A percentile compares a stretch with the other conserved stretches of the same genome.
These are phyloP conservation scores for Myripristis jacobus DNA, from an alignment of 2,797 vertebrate species.

Conservation along the genomic window DNA sequence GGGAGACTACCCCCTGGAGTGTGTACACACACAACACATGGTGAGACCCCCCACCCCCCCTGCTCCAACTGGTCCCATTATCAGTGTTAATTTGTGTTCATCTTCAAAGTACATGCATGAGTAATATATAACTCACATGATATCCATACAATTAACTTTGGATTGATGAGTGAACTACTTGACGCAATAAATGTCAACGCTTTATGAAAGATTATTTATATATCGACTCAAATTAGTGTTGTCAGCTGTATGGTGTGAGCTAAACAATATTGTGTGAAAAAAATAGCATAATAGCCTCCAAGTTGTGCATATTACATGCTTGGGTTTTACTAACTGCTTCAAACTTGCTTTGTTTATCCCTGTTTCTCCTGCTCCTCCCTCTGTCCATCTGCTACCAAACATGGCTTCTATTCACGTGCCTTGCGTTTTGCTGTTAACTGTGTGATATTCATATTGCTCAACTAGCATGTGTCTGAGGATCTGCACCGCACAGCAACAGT, in stretches of 20 bases:
- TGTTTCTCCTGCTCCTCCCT: slow-evolving; percentile 3
- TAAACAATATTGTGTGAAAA: slow-evolving; percentile 10
- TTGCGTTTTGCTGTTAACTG: slow-evolving; percentile 61
- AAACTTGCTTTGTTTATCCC: slow-evolving; percentile 33
- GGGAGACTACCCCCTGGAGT: slow-evolving; percentile 96
- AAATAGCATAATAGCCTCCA: not conserved
- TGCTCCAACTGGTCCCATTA: no score
- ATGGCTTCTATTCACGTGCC: slow-evolving; percentile 27
- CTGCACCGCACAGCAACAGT: slow-evolving; percentile 71
- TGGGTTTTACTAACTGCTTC: slow-evolving; percentile 64
- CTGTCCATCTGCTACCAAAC: slow-evolving; percentile 49
- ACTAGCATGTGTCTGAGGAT: slow-evolving; percentile 83
- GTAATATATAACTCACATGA: not conserved
- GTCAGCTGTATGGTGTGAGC: not conserved
- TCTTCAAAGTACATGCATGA: not conserved
- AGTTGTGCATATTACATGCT: slow-evolving; percentile 1
- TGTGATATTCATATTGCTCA: slow-evolving; percentile 87
- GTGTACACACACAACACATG: slow-evolving; percentile 93
- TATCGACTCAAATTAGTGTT: not conserved
- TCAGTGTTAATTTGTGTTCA: not conserved
- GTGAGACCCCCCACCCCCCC: slow-evolving; percentile 79
- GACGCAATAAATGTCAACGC: not conserved
- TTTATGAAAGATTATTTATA: not conserved
- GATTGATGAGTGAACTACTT: not conserved
- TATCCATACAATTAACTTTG: not conserved